Base-by-base conservation (phyloP, 2,113 vertebrate genomes). In the Grallaria varia region DNA sequence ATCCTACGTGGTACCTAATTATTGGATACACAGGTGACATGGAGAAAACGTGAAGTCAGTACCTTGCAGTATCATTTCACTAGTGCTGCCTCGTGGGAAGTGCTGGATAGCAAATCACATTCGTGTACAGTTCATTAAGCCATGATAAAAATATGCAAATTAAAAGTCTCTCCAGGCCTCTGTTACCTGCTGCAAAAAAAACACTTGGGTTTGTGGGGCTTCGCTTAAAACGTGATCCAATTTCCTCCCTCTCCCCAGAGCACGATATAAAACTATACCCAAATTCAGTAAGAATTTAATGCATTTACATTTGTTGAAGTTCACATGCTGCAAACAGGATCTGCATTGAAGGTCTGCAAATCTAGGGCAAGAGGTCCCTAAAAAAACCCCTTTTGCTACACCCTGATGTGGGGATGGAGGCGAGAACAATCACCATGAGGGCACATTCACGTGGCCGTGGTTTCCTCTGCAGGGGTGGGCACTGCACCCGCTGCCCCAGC, bases 21-120 rank as follows among this genome's bases (percentile, higher is more conserved):
- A 67, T 21, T 83, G 74, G 37, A 92, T 85, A 96, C 90, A 89
- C 93, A 85, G 90, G 93, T 93, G 85, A 96, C 90, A 90, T 53
- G 88, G 71, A 59, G 45, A 75, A 40, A 7, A 58, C 0, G 77
- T 47, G 21, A 52, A 64, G 55, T 89, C 94, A 76, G 96, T 95
- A 96, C 96, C 94, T 94, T 4, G 74, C 66, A 12, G 11, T 35
- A 21, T 22, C 15, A 62, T 69, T 90, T 73, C 17, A 69, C 69
- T 11, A 55, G 90, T 89, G 90, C 90, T 96, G 87, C 91, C 83
- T 73, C 9, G 72, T 62, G 85, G 52, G 35, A 68, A 90, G 85
- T 53, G 93, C 94, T 76, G 73, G 89, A 45, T 72, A 64, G 77
- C 94, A 84, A 96, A 94, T 94, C 93, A 78, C 93, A 63, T 89